Percentiles rank a stretch among this genome's conserved stretches.
Evolutionary conservation across 2,888 invertebrate genomes (phyloP).

Genomic region (Parnassius smintheus): DNA sequence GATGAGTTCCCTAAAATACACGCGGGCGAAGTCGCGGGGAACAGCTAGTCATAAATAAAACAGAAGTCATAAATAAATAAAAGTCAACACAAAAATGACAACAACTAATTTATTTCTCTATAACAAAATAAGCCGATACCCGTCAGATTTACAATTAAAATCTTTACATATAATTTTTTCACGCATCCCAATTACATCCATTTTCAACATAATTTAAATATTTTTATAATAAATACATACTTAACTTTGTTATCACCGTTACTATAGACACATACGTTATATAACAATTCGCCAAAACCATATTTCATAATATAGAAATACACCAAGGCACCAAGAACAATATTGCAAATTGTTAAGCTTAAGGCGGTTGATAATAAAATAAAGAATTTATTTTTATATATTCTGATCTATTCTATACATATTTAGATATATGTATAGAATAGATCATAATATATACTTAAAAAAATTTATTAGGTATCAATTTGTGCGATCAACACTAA

Average conservation of each 20-base stretch:
- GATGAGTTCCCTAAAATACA: too few relatives aligned
- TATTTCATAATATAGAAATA: neutral
- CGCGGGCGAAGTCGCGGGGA: too few relatives aligned
- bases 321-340: neutral
- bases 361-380: neutral
- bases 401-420: too few relatives aligned
- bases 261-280: conserved; percentile 1
- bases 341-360: neutral
- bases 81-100: conserved; percentile 44
- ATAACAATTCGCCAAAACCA: neutral
- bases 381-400: neutral
- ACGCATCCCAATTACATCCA: conserved; percentile 10
- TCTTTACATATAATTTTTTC: conserved; percentile 33
- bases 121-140: conserved; percentile 56
- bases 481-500: too few relatives aligned
- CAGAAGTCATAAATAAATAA: conserved; percentile 30
- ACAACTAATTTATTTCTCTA: conserved; percentile 61
- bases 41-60: too few relatives aligned
- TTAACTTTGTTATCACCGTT: neutral
- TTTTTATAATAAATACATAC: neutral
- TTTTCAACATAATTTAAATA: conserved; percentile 21
- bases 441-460: too few relatives aligned
- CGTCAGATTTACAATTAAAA: conserved; percentile 50
- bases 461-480: too few relatives aligned
- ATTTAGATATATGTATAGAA: too few relatives aligned